A percentile compares a stretch with the other conserved stretches of the same genome.
Evolutionary conservation across 2,888 invertebrate genomes (phyloP).

Genomic region (Campoplex capitator): DNA sequence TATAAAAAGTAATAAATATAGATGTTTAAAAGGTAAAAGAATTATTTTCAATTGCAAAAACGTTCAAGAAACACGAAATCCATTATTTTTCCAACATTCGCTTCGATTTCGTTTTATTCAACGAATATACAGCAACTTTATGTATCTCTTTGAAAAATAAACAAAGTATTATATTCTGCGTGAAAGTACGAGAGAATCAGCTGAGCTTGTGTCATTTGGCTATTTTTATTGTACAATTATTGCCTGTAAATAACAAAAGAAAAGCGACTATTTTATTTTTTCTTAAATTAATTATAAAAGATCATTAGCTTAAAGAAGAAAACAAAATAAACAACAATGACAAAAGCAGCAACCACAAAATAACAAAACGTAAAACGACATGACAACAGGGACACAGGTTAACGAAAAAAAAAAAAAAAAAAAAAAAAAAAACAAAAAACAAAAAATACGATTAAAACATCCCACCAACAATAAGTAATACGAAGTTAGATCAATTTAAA

Average conservation of each 20-base stretch:
- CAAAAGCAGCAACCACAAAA: conserved; percentile 19
- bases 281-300: background rate
- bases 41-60: conserved; percentile 29
- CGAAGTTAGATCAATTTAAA: conserved; percentile 50
- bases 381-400: conserved; percentile 51
- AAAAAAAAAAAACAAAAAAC: background rate
- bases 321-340: conserved; percentile 23
- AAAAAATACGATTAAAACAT: conserved; percentile 37
- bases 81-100: conserved; percentile 26
- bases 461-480: conserved; percentile 57
- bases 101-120: conserved; percentile 15
- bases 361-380: conserved; percentile 26
- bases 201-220: conserved; percentile 32
- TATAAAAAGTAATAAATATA: conserved; percentile 9
- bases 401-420: conserved; percentile 16
- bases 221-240: conserved; percentile 42
- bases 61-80: conserved; percentile 1
- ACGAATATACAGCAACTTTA: background rate
- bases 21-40: background rate
- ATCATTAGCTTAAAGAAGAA: conserved; percentile 38
- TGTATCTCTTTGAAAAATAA: background rate
- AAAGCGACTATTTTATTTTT: conserved; percentile 35
- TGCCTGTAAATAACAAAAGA: conserved; percentile 52
- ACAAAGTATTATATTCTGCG: conserved; percentile 15
- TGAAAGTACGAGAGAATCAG: background rate